Conservation (phyloP, 2,113 vertebrate genomes). For the Platanista minor region DNA sequence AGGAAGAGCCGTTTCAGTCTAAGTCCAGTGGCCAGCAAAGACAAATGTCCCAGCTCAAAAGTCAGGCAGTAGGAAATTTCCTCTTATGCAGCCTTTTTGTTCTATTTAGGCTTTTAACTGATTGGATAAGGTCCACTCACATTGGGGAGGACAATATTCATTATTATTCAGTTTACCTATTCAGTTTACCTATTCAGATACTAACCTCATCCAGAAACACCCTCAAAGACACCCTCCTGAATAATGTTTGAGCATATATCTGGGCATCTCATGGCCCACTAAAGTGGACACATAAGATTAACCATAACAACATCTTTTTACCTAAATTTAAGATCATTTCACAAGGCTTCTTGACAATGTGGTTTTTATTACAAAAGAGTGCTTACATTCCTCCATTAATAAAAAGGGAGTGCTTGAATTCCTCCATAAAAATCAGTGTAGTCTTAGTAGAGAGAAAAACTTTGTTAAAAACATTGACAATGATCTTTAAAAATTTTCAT, state of each 20-base stretch:
- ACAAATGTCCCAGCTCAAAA: background rate
- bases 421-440: background rate
- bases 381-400: background rate
- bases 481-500: background rate
- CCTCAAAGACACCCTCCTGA: background rate
- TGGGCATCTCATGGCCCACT: background rate
- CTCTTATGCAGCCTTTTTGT: background rate
- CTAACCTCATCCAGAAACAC: background rate
- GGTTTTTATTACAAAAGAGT: slow-evolving; percentile 6
- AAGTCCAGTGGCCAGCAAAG: background rate
- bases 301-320: background rate
- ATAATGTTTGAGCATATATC: background rate
- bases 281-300: background rate
- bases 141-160: too few species aligned
- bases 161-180: background rate
- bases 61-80: background rate
- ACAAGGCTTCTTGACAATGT: background rate
- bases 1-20: background rate
- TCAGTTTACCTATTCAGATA: background rate
- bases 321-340: background rate
- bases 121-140: background rate
- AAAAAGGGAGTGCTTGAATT: background rate
- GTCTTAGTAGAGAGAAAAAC: background rate
- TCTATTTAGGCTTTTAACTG: background rate
- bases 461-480: background rate